phyloP scores from a whole-genome alignment of 2,113 vertebrate species.

The Thunnus maccoyii region DNA sequence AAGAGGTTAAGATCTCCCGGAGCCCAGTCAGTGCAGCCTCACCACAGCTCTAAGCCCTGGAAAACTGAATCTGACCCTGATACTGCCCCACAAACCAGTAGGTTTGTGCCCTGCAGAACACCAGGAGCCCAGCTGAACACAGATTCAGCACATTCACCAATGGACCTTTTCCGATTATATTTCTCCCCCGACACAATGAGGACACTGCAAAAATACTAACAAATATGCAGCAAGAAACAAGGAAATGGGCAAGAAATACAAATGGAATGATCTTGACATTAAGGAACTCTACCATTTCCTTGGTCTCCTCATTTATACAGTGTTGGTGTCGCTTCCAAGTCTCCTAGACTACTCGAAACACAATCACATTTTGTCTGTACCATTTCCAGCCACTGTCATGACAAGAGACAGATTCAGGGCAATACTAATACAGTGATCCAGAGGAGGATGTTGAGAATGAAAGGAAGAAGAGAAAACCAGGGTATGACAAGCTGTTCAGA shows the following conservation, averaged over 20 bases:
- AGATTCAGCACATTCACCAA: too few species aligned
- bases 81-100: too few species aligned
- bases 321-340: background rate
- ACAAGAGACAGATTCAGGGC: constrained; percentile 17
- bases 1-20: too few species aligned
- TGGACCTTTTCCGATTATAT: too few species aligned
- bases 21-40: too few species aligned
- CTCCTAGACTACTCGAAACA: constrained; percentile 1
- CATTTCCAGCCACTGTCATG: background rate
- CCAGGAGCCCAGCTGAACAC: too few species aligned
- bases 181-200: too few species aligned
- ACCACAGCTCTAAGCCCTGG: too few species aligned
- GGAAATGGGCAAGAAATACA: background rate
- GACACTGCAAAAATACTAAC: background rate
- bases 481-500: background rate
- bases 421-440: constrained; percentile 9
- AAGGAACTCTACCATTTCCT: background rate
- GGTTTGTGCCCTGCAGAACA: too few species aligned
- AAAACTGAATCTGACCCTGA: too few species aligned
- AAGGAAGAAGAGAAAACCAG: background rate
- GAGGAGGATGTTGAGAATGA: background rate
- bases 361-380: constrained; percentile 7
- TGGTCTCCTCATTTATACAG: background rate
- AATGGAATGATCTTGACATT: background rate
- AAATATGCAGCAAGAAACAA: background rate